Evolutionary conservation across 2,888 invertebrate genomes (phyloP).

Genomic region (Sarcophaga variegata): DNA sequence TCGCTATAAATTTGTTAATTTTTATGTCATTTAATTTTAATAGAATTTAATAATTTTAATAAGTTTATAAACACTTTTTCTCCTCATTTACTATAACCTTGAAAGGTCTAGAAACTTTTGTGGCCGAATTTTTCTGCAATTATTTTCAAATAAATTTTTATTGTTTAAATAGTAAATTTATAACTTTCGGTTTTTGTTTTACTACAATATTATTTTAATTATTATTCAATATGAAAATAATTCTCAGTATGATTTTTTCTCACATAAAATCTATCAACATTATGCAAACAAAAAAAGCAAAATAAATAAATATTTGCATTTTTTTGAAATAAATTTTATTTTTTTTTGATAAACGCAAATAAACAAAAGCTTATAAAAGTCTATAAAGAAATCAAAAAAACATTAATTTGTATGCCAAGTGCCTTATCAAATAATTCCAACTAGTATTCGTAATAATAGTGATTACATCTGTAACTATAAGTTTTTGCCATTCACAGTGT

Average conservation of each 20-base stretch:
- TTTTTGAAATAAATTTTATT: neutral
- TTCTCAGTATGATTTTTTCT: constrained; percentile 12
- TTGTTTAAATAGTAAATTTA: no score
- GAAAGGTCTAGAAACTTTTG: constrained; percentile 14
- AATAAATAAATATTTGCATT: neutral
- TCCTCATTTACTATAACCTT: constrained; percentile 10
- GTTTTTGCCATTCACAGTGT: constrained; percentile 39
- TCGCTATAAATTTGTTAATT: no score
- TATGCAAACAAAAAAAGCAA: neutral
- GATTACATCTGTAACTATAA: constrained; percentile 36
- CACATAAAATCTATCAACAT: constrained; percentile 16
- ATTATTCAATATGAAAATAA: constrained; percentile 14
- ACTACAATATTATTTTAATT: neutral
- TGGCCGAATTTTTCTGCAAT: neutral
- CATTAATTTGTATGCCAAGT: neutral
- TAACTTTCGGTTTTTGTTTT: no score
- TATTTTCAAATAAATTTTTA: neutral
- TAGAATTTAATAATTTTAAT: no score
- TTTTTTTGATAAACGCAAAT: neutral
- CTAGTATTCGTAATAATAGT: neutral
- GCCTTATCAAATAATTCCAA: neutral
- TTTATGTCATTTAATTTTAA: no score
- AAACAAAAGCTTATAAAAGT: neutral
- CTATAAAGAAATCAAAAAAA: neutral
- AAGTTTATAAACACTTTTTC: neutral